Evolutionary conservation across 2,797 vertebrate species (phyloP), one percentile per base, ranked within the genome.

Genomic region (Numenius phaeopus): DNA sequence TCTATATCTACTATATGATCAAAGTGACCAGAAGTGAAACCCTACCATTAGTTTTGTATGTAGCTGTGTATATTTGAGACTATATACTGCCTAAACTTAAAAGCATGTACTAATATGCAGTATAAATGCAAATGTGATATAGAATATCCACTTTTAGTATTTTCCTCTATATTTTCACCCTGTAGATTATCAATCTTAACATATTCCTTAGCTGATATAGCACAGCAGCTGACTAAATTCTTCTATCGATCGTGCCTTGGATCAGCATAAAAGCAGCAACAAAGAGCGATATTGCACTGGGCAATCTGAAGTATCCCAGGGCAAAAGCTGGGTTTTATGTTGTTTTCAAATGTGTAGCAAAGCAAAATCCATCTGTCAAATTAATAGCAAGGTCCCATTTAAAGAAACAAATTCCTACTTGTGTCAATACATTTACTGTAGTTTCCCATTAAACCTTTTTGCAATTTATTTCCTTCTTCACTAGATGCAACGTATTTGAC

Each of bases 401-500:
- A 44, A 94, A 96, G 85, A 95, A 96, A 94, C 70, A 82, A 95
- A 94, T 83, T 95, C 59, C 86, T 76, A 39, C 72, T 71, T 55
- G 30, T 92, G 73, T 94, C 83, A n/a, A 71, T 76, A 71, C 40
- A 70, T 93, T 96, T 66, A 87, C 59, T 52, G 37, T 37, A 82
- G 62, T 94, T 96, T 94, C 82, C 86, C 88, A 91, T 75, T 79
- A 91, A 92, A 83, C 79, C 64, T 89, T 88, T 57, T 83, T 96
- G 71, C 83, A 96, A 85, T 83, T 89, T 97, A 83, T 97, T 96
- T 95, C 94, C 83, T 82, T 89, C 93, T 90, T 91, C 78, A 80
- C 54, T 95, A 97, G 73, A 89, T 96, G 97, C 87, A 92, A 83
- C 94, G 18, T 91, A 73, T 94, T 95, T 95, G 90, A 92, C 96